Base-by-base conservation (phyloP, 2,113 vertebrate genomes). In the Corythornis vintsioides region DNA sequence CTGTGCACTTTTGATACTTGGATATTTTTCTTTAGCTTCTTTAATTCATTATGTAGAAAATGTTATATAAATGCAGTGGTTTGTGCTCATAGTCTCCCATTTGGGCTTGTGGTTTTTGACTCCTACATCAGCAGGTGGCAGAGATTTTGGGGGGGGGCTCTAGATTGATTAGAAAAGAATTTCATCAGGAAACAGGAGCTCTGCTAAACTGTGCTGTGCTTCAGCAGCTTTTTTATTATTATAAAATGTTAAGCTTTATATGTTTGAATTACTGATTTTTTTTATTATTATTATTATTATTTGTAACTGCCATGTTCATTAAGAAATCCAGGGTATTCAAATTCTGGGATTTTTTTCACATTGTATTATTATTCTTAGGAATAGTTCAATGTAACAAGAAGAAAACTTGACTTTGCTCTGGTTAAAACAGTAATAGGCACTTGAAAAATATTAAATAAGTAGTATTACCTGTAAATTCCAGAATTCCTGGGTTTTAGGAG, bases 311-410 rank as follows among this genome's bases (percentile, higher is more conserved):
- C 98, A 98, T 98, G 97, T 98, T 99, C 98, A 98, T 97, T 97
- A 98, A 98, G 97, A 98, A 99, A 99, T 99, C 99, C 99, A 99
- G 98, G 98, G 98, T 99, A 98, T 98, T 98, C 97, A 91, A 97
- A 98, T 98, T 99, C 99, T 99, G 99, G 98, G 98, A 96, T 98
- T 99, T 98, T 96, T 99, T 98, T 98, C 98, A 98, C 98, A 99
- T 97, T 95, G 96, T 99, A 99, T 99, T 98, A 98, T 98, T 99
- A 99, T 99, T 99, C 99, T 99, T 99, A 99, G 99, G 99, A 99
- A 99, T 99, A 99, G 98, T 98, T 99, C 97, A 98, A 98, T 97
- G 98, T 99, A 98, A 99, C 98, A 97, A 98, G 97, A 98, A 98
- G 98, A 99, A 98, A 99, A 99, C 99, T 99, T 99, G 99, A 99